Percentiles rank a stretch among this genome's conserved stretches.
These are phyloP conservation scores for Fulmarus glacialis DNA, from an alignment of 2,113 vertebrate genomes.

Conservation along the genomic window DNA sequence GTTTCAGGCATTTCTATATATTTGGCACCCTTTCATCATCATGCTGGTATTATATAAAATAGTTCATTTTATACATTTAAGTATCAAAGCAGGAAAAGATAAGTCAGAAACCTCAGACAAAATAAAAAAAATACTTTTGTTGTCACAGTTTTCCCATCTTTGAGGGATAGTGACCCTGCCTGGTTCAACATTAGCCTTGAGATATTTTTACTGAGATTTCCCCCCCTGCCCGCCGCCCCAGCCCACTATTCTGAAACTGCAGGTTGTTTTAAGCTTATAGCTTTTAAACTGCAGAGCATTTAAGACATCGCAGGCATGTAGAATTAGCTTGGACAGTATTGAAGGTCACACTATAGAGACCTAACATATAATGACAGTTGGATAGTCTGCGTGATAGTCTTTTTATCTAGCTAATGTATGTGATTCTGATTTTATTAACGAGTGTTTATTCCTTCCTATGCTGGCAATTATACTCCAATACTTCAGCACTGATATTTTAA, in stretches of 20 bases:
- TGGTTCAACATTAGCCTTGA: neutral
- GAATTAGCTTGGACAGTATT: neutral
- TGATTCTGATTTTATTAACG: neutral
- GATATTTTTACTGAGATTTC: neutral
- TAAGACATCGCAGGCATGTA: neutral
- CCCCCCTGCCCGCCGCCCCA: accelerated
- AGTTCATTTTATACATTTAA: neutral
- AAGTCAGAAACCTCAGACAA: neutral
- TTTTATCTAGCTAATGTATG: neutral
- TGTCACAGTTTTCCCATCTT: neutral
- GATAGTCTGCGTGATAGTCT: neutral
- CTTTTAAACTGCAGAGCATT: constrained; percentile 1
- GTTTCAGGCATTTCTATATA: neutral
- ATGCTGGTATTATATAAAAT: neutral
- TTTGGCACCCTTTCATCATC: neutral
- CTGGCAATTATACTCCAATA: neutral
- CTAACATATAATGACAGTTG: neutral
- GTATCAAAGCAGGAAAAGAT: neutral
- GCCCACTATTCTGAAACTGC: neutral
- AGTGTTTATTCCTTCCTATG: neutral
- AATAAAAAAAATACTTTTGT: neutral
- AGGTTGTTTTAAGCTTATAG: constrained; percentile 9
- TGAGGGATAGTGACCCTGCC: neutral
- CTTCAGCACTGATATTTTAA: neutral
- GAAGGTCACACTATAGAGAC: neutral